phyloP scores from a whole-genome alignment of 2,113 vertebrate genomes.

The Pelusios castaneus region DNA sequence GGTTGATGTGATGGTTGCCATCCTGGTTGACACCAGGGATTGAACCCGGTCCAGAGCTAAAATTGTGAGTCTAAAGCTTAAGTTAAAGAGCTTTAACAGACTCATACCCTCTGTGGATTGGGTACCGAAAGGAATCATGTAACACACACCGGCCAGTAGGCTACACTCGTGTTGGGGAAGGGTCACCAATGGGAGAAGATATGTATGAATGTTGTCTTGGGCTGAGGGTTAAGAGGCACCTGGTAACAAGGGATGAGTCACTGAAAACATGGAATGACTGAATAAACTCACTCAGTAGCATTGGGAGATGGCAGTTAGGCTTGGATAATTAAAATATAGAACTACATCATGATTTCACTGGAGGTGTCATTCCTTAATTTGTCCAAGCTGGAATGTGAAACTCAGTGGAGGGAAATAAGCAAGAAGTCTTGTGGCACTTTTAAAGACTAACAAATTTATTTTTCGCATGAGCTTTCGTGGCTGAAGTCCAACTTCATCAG shows the following conservation, averaged over 20 bases:
- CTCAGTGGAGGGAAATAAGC: background rate
- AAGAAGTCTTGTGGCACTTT: no score
- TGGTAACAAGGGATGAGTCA: background rate
- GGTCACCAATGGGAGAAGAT: background rate
- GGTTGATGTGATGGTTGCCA: background rate
- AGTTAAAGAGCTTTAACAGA: no score
- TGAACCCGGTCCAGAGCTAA: no score
- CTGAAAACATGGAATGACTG: background rate
- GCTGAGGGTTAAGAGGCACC: background rate
- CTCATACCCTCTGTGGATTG: no score
- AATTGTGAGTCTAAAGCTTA: no score
- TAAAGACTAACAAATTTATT: no score
- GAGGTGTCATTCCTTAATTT: background rate
- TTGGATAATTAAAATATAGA: background rate
- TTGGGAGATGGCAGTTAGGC: background rate
- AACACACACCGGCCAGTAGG: no score
- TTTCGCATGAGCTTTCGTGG: no score
- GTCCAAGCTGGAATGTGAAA: background rate
- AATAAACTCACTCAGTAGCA: background rate
- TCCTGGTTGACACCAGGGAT: no score
- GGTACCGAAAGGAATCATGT: no score
- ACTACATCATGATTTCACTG: background rate
- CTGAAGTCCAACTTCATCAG: background rate
- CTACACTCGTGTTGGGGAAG: background rate
- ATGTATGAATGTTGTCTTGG: background rate